phyloP scores from a whole-genome alignment of 2,113 vertebrate genomes.

The Takifugu flavidus region DNA sequence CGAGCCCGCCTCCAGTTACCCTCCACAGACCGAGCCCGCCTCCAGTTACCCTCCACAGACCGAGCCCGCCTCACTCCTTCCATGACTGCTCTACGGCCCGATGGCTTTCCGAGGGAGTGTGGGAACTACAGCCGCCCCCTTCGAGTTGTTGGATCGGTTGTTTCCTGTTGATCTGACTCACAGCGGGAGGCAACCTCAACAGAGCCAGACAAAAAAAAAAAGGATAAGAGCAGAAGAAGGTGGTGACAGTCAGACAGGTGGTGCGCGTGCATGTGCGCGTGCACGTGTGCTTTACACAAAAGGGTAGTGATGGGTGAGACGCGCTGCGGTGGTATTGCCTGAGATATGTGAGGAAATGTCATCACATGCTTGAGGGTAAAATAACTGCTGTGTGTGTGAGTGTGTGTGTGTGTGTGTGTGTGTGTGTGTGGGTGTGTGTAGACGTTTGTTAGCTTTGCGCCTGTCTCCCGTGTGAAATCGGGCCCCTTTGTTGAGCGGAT shows the following conservation, averaged over 20 bases:
- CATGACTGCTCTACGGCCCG: conserved; percentile 44
- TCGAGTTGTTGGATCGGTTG: conserved; percentile 24
- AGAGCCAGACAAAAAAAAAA: conserved; percentile 45
- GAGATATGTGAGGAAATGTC: conserved; percentile 56
- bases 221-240: conserved; percentile 1
- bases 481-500: conserved; percentile 47
- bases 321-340: conserved; percentile 13
- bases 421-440: too few species aligned
- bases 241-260: conserved; percentile 9
- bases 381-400: conserved; percentile 12
- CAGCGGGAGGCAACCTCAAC: conserved; percentile 18
- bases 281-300: conserved; percentile 14
- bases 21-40: conserved; percentile 20
- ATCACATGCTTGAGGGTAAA: conserved; percentile 29
- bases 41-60: not conserved
- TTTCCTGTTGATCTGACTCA: conserved; percentile 54
- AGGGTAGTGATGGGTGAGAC: conserved; percentile 9
- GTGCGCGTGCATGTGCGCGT: conserved; percentile 5
- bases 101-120: conserved; percentile 46
- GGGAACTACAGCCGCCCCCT: conserved; percentile 52
- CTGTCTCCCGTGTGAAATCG: conserved; percentile 30
- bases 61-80: conserved; percentile 15
- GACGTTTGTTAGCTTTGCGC: not conserved
- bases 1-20: too few species aligned
- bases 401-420: conserved; percentile 20